A percentile compares a stretch with the other conserved stretches of the same genome.
Conservation (phyloP, 2,888 invertebrate genomes). For the Tachystola acroxantha region DNA sequence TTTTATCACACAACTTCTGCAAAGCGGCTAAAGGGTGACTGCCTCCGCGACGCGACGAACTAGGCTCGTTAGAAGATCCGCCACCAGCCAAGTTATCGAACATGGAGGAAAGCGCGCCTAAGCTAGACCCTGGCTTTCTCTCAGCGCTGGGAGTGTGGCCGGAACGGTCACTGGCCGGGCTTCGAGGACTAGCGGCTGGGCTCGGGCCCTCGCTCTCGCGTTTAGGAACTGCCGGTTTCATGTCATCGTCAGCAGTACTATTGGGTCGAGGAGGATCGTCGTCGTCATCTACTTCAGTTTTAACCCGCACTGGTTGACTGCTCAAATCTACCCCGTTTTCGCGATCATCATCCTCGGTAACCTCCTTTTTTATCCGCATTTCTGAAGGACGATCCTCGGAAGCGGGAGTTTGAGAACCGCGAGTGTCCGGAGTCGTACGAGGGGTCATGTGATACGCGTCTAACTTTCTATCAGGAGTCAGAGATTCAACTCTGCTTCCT, state of each 20-base stretch:
- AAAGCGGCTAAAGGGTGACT: conserved; percentile 96
- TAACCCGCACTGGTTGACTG: conserved; percentile 75
- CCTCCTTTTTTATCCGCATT: conserved; percentile 78
- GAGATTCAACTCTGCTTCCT: conserved; percentile 87
- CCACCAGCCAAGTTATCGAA: conserved; percentile 89
- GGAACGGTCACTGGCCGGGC: conserved; percentile 89
- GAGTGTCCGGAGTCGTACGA: conserved; percentile 84
- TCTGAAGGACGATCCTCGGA: conserved; percentile 80
- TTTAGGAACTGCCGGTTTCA: conserved; percentile 59
- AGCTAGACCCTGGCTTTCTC: conserved; percentile 81
- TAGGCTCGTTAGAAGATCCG: conserved; percentile 60
- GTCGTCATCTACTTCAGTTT: conserved; percentile 81
- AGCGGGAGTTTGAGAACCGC: conserved; percentile 78
- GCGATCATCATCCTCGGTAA: conserved; percentile 69
- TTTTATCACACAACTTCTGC: conserved; percentile 97
- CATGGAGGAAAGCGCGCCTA: conserved; percentile 93
- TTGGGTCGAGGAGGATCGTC: conserved; percentile 71
- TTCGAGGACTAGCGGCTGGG: conserved; percentile 81
- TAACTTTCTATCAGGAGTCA: conserved; percentile 88
- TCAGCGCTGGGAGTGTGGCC: conserved; percentile 84
- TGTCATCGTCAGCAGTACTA: conserved; percentile 56
- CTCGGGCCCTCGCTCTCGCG: conserved; percentile 77
- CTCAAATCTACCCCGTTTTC: conserved; percentile 68
- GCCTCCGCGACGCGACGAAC: conserved; percentile 81
- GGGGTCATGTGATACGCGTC: conserved; percentile 82